Conservation (phyloP, 2,113 vertebrate species). For the Xiphophorus hellerii region DNA sequence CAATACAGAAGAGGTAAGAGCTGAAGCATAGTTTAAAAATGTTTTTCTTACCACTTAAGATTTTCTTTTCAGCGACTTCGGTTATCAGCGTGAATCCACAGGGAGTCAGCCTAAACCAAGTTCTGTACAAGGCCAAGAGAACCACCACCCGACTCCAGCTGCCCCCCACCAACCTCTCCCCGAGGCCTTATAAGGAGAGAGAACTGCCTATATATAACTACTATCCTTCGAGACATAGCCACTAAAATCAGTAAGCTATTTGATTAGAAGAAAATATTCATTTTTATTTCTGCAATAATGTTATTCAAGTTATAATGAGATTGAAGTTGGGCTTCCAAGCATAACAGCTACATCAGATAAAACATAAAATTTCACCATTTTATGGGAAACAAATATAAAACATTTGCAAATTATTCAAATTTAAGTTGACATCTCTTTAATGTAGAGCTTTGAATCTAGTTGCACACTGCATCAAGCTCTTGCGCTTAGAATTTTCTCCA, state of each 20-base stretch:
- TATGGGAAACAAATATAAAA: not conserved
- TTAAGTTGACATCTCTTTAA: constrained; percentile 11
- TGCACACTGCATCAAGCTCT: not conserved
- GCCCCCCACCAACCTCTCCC: constrained; percentile 66
- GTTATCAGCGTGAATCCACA: constrained; percentile 76
- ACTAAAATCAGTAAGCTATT: constrained; percentile 42
- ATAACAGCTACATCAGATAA: constrained; percentile 6
- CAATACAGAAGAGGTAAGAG: not conserved
- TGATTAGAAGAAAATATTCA: constrained; percentile 35
- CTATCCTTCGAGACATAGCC: constrained; percentile 68
- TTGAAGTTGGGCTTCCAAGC: constrained; percentile 1
- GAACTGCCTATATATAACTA: constrained; percentile 78
- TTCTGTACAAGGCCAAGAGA: constrained; percentile 59
- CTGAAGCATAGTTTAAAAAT: constrained; percentile 14
- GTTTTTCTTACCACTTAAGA: constrained; percentile 73
- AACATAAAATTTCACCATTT: constrained; percentile 15
- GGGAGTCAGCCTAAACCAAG: constrained; percentile 77
- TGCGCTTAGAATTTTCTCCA: constrained; percentile 26
- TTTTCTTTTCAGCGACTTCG: constrained; percentile 65
- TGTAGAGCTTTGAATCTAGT: constrained; percentile 1
- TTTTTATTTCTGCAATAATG: constrained; percentile 5
- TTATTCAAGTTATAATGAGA: not conserved
- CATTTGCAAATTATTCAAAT: constrained; percentile 1
- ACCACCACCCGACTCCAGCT: constrained; percentile 64
- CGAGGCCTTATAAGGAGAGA: constrained; percentile 75